phyloP scores from a whole-genome alignment of 2,888 invertebrate genomes.

The Noctua janthe region DNA sequence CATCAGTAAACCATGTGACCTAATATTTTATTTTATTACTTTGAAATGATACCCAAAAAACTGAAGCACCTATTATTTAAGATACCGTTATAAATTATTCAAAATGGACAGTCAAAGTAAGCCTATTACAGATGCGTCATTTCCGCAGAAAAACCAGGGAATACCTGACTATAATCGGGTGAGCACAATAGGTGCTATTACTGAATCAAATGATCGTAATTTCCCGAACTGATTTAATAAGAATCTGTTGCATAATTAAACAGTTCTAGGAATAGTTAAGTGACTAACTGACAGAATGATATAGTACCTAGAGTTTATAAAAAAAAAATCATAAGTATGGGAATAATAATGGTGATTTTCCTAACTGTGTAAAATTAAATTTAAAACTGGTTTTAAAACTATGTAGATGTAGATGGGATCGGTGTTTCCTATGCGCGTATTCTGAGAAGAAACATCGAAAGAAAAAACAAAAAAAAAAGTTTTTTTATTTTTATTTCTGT shows the following conservation, averaged over 20 bases:
- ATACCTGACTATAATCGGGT: neutral
- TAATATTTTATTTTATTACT: neutral
- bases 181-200: neutral
- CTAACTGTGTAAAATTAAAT: neutral
- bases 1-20: neutral
- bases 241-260: slow-evolving; percentile 8
- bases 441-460: neutral
- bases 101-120: neutral
- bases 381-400: neutral
- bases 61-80: neutral
- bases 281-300: neutral
- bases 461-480: too few species aligned
- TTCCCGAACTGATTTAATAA: neutral
- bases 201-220: neutral
- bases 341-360: too few species aligned
- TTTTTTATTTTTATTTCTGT: neutral
- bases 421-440: neutral
- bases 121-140: neutral
- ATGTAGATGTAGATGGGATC: neutral
- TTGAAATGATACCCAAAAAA: neutral
- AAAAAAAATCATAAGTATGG: too few species aligned
- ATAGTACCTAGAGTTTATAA: neutral
- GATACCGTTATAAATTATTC: neutral
- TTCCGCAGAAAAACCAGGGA: neutral
- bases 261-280: neutral